Evolutionary conservation across 2,888 invertebrate genomes (phyloP).

Genomic region (Macrosoma leucophasiata): DNA sequence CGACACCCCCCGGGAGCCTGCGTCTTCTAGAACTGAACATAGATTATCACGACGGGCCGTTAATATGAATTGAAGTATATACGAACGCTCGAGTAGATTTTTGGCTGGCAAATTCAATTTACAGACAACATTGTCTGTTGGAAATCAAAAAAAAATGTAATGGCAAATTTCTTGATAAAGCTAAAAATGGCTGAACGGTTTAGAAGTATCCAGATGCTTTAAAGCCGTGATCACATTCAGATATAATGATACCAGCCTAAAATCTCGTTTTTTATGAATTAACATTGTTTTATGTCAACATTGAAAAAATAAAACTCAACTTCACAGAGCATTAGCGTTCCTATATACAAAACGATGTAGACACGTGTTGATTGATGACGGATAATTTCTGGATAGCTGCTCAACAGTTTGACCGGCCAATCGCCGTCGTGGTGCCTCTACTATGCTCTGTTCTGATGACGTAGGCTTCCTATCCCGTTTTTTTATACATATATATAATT

Average conservation of each 20-base stretch:
- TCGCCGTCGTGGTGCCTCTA: conserved; percentile 71
- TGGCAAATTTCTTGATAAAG: too few relatives aligned
- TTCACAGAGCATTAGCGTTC: too few relatives aligned
- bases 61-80: conserved; percentile 26
- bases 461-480: conserved; percentile 40
- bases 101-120: neutral
- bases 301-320: too few relatives aligned
- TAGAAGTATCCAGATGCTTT: conserved; percentile 1
- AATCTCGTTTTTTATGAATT: too few relatives aligned
- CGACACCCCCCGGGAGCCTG: conserved; percentile 50
- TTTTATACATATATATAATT: conserved; percentile 17
- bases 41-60: conserved; percentile 67
- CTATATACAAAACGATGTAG: too few relatives aligned
- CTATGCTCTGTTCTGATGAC: conserved; percentile 73
- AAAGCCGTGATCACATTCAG: conserved; percentile 3
- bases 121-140: too few relatives aligned
- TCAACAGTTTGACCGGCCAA: conserved; percentile 33
- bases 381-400: conserved; percentile 63
- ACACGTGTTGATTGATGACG: conserved; percentile 72
- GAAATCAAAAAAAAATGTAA: too few relatives aligned
- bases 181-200: too few relatives aligned
- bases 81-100: conserved; percentile 23
- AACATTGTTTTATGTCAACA: too few relatives aligned
- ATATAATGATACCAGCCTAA: too few relatives aligned
- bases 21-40: conserved; percentile 71